Conservation (phyloP, 2,888 invertebrate genomes). For the Cacoxenus indagator region DNA sequence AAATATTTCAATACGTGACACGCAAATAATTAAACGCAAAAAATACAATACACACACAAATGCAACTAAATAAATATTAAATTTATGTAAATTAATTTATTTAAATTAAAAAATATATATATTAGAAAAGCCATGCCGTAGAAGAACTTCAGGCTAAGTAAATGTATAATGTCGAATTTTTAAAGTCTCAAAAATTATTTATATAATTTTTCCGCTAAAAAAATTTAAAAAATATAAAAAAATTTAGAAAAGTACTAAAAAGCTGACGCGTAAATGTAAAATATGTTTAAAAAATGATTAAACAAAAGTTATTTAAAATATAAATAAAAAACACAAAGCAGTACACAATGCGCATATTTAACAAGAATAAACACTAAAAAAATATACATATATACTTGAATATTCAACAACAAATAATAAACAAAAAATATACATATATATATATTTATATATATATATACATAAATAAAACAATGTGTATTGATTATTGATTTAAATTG, state of each 20-base stretch:
- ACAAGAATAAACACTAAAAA: constrained; percentile 22
- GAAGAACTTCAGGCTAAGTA: constrained; percentile 35
- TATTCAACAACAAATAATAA: constrained; percentile 35
- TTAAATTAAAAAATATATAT: constrained; percentile 43
- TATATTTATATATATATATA: constrained; percentile 34
- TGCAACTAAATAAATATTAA: constrained; percentile 46
- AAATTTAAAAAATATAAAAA: constrained; percentile 14
- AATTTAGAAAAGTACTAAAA: not conserved
- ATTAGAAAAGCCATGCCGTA: constrained; percentile 23
- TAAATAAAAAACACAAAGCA: constrained; percentile 44
- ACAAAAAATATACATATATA: constrained; percentile 26
- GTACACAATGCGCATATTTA: constrained; percentile 18
- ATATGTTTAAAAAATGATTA: constrained; percentile 33
- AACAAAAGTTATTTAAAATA: constrained; percentile 46
- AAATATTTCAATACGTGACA: constrained; percentile 53
- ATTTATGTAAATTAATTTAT: constrained; percentile 63
- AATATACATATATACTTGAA: constrained; percentile 37
- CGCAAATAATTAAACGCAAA: constrained; percentile 40
- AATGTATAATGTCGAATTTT: constrained; percentile 14
- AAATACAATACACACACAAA: constrained; percentile 38
- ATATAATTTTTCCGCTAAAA: not conserved
- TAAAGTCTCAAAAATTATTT: constrained; percentile 20
- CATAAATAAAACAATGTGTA: constrained; percentile 56
- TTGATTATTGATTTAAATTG: constrained; percentile 54
- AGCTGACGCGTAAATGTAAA: constrained; percentile 34